Evolutionary conservation across 2,113 vertebrate genomes (phyloP).

Genomic region (Melanocharis versteri): DNA sequence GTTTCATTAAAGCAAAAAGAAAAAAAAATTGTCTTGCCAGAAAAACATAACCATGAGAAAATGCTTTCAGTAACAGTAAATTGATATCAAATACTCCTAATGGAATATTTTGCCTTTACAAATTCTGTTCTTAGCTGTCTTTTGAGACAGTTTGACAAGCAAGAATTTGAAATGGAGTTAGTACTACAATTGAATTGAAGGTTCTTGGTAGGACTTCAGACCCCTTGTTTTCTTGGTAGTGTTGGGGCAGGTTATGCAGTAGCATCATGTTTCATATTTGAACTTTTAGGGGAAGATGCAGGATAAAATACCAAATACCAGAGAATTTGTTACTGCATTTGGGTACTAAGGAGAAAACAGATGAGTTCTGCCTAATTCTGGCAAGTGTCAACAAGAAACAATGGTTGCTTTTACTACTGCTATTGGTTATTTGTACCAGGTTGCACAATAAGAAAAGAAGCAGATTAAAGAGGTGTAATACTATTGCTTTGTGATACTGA

Average conservation of each 20-base stretch:
- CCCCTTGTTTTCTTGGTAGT: conserved; percentile 37
- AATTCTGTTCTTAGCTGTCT: conserved; percentile 49
- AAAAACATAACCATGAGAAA: not conserved
- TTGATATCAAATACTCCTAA: not conserved
- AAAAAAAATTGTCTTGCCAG: not conserved
- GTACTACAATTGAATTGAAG: conserved; percentile 15
- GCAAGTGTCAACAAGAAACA: not conserved
- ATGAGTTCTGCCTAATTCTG: not conserved
- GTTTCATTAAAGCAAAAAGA: not conserved
- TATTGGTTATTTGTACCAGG: not conserved
- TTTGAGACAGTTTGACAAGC: conserved; percentile 16
- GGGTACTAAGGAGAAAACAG: not conserved
- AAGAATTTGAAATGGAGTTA: conserved; percentile 34
- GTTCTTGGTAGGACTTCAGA: conserved; percentile 11
- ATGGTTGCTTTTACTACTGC: not conserved
- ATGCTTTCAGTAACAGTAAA: not conserved
- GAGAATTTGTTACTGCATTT: not conserved
- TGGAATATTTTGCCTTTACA: not conserved
- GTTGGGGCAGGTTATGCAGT: not conserved
- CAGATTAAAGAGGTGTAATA: not conserved
- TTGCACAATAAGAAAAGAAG: not conserved
- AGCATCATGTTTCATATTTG: conserved; percentile 38
- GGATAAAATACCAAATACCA: not conserved
- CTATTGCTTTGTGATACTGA: not conserved
- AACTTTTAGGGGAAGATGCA: not conserved